A percentile compares a stretch with the other conserved stretches of the same genome.
Conservation (phyloP, 2,113 vertebrate genomes). For the Egretta garzetta region DNA sequence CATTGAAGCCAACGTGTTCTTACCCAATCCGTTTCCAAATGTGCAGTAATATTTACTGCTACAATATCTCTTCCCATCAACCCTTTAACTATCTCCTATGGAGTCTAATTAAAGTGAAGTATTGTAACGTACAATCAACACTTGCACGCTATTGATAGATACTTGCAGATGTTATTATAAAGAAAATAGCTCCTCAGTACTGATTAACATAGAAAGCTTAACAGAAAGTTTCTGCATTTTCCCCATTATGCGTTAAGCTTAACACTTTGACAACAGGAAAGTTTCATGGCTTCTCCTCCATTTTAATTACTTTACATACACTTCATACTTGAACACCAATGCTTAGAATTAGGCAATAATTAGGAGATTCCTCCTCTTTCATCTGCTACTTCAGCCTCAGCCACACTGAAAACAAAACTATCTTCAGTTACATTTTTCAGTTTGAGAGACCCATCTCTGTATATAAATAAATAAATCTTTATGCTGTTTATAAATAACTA, state of each 20-base stretch:
- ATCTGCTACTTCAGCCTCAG: background rate
- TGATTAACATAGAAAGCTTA: background rate
- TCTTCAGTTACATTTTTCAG: background rate
- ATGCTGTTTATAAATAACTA: background rate
- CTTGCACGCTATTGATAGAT: background rate
- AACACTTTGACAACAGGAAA: background rate
- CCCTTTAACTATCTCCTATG: background rate
- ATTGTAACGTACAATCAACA: constrained; percentile 14
- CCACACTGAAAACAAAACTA: background rate
- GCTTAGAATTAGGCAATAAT: background rate
- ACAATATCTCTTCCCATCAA: background rate
- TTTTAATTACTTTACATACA: background rate
- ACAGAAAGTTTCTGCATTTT: background rate
- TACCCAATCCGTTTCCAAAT: background rate
- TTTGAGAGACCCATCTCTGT: background rate
- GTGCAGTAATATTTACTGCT: constrained; percentile 38
- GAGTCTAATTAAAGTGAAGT: constrained; percentile 59
- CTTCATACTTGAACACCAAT: background rate
- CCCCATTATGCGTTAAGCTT: background rate
- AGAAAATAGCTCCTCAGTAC: background rate
- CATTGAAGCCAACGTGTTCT: background rate
- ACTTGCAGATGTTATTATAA: background rate
- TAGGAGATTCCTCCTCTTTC: background rate
- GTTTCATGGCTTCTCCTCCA: background rate
- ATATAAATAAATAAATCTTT: background rate